Evolutionary conservation across 2,113 vertebrate genomes (phyloP), one percentile per base, ranked within the genome.

Genomic region (Python bivittatus): DNA sequence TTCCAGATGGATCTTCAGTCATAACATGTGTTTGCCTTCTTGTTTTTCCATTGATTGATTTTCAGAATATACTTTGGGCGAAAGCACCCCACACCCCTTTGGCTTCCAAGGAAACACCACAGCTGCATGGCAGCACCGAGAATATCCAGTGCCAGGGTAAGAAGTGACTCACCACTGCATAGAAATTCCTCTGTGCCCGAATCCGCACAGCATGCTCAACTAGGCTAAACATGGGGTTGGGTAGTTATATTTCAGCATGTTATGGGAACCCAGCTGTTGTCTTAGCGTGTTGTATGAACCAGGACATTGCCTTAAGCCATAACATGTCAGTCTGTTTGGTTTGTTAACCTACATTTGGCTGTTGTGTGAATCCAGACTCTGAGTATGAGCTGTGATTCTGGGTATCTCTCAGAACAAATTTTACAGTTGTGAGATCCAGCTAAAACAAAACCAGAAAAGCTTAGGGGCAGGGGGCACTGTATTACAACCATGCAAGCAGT

Each of bases 111-210:
- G 98, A 54, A 94, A 97, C 57, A 84, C 97, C 27, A 83, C 97
- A n/a, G 98, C 97, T 60, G 92, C 97, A 0, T 99, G 99, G 99
- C 98, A 96, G 92, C 95, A 17, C 86, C 93, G 64, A 96, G 98
- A 99, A 29, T 97, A 97, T 89, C 93, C 96, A 60, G 95, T 68
- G 0, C 91, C 97, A 57, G 98, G 97, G 98, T 98, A 91, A 98
- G 98, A 20, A 90, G 0, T 0, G 23, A 44, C 20, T 23, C 2
- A 38, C 17, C 38, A 6, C 10, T 33, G 44, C 9, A 22, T 12
- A 29, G 44, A n/a, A 68, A 72, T 6, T 15, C n/a, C 7, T 38
- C 38, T 79, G 33, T 20, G 68, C 33, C 33, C 38, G 22, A 79
- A 6, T 38, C 33, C n/a, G 0, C n/a, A 33, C n/a, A 33, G 38